phyloP scores from a whole-genome alignment of 2,797 vertebrate species.

The Chaetodon trifasciatus region DNA sequence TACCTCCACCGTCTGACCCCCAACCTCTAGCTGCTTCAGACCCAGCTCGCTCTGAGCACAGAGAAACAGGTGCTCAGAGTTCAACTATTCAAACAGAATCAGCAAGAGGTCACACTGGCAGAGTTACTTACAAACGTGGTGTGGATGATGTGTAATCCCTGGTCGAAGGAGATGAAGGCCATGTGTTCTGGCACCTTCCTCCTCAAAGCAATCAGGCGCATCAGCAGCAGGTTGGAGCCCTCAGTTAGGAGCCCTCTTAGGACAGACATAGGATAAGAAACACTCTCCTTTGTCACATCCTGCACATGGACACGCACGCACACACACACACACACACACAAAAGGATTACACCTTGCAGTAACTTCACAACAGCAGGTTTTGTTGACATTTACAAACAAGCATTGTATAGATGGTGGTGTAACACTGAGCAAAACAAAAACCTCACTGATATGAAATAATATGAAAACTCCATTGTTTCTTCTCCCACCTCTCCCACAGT shows the following conservation, averaged over 20 bases:
- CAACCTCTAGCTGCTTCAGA: constrained; percentile 81
- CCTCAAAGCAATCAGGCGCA: constrained; percentile 88
- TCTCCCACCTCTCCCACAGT: constrained; percentile 88
- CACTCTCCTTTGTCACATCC: constrained; percentile 74
- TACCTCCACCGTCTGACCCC: constrained; percentile 79
- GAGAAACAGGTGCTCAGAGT: not conserved
- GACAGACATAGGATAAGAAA: constrained; percentile 70
- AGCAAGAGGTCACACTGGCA: not conserved
- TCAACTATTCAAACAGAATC: not conserved
- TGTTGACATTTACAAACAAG: not conserved
- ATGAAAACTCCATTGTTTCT: not conserved
- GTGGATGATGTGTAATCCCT: constrained; percentile 78
- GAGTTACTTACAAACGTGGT: constrained; percentile 88
- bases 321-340: not conserved
- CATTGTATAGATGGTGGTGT: no score
- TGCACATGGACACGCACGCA: constrained; percentile 43
- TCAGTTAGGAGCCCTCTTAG: constrained; percentile 88
- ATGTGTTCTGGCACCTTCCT: constrained; percentile 82
- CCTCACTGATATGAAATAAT: not conserved
- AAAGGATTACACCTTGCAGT: constrained; percentile 1
- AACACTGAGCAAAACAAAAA: not conserved
- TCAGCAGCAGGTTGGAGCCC: constrained; percentile 89
- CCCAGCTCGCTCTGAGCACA: constrained; percentile 85
- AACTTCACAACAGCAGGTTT: not conserved
- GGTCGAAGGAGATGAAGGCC: constrained; percentile 87